phyloP scores from a whole-genome alignment of 2,888 invertebrate species.

The Lysandra bellargus region DNA sequence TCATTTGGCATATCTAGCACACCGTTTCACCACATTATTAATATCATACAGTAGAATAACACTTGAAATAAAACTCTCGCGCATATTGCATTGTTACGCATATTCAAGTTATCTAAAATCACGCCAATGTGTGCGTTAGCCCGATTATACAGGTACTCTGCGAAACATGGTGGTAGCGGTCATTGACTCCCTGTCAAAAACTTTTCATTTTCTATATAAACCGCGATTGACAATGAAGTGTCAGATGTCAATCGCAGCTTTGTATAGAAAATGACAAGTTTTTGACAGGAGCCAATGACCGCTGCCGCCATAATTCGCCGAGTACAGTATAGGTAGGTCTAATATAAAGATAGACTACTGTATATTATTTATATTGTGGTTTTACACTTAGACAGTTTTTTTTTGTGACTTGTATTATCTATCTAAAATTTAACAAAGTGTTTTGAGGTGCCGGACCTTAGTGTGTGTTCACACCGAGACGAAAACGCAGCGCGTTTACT shows the following conservation, averaged over 20 bases:
- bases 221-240: too few relatives aligned
- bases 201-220: too few relatives aligned
- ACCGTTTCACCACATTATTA: conserved; percentile 46
- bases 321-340: too few relatives aligned
- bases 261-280: too few relatives aligned
- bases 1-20: conserved; percentile 72
- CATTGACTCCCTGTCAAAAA: too few relatives aligned
- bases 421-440: not conserved
- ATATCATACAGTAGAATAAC: not conserved
- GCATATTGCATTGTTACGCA: too few relatives aligned
- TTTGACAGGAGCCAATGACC: too few relatives aligned
- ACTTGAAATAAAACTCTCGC: not conserved
- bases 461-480: not conserved
- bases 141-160: too few relatives aligned
- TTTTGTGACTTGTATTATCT: conserved; percentile 38
- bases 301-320: too few relatives aligned
- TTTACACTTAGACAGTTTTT: conserved; percentile 41
- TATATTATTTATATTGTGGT: not conserved
- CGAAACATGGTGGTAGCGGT: too few relatives aligned
- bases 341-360: not conserved
- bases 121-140: not conserved
- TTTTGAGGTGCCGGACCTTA: conserved; percentile 39
- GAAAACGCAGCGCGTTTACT: not conserved
- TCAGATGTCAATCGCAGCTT: too few relatives aligned
- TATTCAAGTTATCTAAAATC: not conserved